These are phyloP conservation scores for Brienomyrus longianalis DNA, from an alignment of 2,113 vertebrate species.

Conservation along the genomic window DNA sequence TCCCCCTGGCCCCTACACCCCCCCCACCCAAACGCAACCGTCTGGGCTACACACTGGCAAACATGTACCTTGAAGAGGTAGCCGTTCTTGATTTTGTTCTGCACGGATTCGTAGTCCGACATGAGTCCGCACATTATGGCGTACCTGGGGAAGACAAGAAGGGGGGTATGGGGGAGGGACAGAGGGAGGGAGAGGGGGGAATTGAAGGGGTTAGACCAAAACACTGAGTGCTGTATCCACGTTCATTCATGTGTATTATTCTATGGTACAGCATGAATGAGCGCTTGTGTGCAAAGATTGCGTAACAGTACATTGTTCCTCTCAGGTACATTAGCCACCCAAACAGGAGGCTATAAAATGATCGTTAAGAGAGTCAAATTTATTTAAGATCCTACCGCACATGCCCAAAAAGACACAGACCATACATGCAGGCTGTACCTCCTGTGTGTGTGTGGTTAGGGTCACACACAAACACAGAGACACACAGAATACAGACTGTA, in stretches of 20 bases:
- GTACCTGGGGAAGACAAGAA: constrained; percentile 65
- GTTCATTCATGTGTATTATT: constrained; percentile 20
- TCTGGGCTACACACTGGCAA: constrained; percentile 17
- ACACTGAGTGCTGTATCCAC: constrained; percentile 7
- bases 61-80: constrained; percentile 85
- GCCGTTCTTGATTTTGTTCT: constrained; percentile 93
- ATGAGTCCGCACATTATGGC: constrained; percentile 88
- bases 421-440: neutral
- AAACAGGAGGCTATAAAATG: neutral
- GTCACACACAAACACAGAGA: neutral
- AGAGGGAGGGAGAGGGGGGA: neutral
- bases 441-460: neutral
- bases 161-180: neutral
- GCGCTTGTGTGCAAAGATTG: constrained; percentile 2
- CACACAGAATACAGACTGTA: neutral
- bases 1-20: neutral
- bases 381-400: neutral
- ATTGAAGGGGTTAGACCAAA: neutral
- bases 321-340: constrained; percentile 14
- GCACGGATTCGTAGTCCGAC: constrained; percentile 84
- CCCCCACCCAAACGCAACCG: constrained; percentile 13
- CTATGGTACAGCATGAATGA: constrained; percentile 13
- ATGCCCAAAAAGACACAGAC: neutral
- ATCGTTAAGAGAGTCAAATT: neutral
- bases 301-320: neutral